Base-by-base conservation (phyloP, 2,113 vertebrate genomes). In the Elephas maximus region DNA sequence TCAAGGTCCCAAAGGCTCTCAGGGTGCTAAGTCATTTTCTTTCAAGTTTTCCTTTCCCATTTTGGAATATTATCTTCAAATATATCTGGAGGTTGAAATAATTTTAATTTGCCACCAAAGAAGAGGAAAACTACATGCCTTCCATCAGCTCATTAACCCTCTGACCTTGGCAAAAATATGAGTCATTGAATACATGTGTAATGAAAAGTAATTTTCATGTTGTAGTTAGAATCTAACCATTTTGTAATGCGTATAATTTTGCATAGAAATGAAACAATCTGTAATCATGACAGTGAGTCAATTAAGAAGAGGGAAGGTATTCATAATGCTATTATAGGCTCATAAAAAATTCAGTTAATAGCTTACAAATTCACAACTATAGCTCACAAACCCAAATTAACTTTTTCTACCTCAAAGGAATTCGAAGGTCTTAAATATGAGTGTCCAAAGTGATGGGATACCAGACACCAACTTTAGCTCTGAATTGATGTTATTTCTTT, bases 191-290 rank as follows among this genome's bases (percentile, higher is more conserved):
- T 77, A 90, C 23, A 57, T 80, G 81, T 45, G 57, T 93, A 92
- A 77, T 85, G 18, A 95, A 94, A 93, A 84, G 48, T 81, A 94
- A 95, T 89, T 77, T 84, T 23, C 30, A 88, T 69, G 33, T 73
- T 90, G 48, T 71, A 92, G n/a, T 82, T 90, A 96, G 26, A 97
- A 80, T 63, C 21, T 90, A 91, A 84, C 21, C 86, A 30, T 88
- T 95, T 91, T 85, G 20, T 78, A 79, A 67, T 67, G 65, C 15
- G 37, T 76, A 87, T 91, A 80, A 89, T 88, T 97, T 51, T 94
- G 74, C 92, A 81, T 21, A 89, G 57, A 97, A 97, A 88, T 95
- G 65, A 97, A 95, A 84, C 45, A 83, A 83, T 89, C 74, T 33
- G 76, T 77, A 87, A 81, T 76, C 53, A 86, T 65, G 33, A 86